A percentile compares a stretch with the other conserved stretches of the same genome.
phyloP scores from a whole-genome alignment of 1,140 invertebrate species.

The Subanguina moxae region DNA sequence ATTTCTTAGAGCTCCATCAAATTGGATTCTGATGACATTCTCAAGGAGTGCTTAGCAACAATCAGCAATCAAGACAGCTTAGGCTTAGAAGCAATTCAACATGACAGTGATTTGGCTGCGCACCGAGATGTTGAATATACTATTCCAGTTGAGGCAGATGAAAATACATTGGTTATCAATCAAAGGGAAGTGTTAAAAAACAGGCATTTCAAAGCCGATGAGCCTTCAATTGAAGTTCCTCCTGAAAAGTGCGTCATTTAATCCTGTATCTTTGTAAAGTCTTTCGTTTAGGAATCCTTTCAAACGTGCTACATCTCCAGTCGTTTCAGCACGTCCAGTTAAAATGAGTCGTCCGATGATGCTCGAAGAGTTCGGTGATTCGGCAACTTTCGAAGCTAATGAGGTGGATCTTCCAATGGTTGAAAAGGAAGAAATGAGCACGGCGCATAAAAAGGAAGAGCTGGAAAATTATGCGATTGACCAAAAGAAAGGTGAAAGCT shows the following conservation, averaged over 20 bases:
- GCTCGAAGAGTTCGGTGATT: not conserved
- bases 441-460: not conserved
- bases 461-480: not conserved
- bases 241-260: not conserved
- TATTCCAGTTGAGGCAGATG: not conserved
- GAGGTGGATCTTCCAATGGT: not conserved
- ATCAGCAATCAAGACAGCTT: slow-evolving; percentile 7
- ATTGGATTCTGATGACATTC: slow-evolving; percentile 31
- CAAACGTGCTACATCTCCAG: not conserved
- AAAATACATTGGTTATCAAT: not conserved
- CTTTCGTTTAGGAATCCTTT: slow-evolving; percentile 2
- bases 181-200: no score
- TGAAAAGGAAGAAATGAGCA: not conserved
- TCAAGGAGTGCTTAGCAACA: slow-evolving; percentile 35
- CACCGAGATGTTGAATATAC: not conserved
- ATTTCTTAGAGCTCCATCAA: slow-evolving; percentile 20
- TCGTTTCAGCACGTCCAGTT: not conserved
- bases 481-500: not conserved
- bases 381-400: not conserved
- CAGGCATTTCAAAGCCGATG: not conserved
- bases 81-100: no score
- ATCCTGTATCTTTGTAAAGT: not conserved
- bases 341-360: slow-evolving; percentile 2
- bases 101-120: no score
- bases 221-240: not conserved